Evolutionary conservation across 2,113 vertebrate species (phyloP), one percentile per base, ranked within the genome.

Genomic region (Passer montanus): DNA sequence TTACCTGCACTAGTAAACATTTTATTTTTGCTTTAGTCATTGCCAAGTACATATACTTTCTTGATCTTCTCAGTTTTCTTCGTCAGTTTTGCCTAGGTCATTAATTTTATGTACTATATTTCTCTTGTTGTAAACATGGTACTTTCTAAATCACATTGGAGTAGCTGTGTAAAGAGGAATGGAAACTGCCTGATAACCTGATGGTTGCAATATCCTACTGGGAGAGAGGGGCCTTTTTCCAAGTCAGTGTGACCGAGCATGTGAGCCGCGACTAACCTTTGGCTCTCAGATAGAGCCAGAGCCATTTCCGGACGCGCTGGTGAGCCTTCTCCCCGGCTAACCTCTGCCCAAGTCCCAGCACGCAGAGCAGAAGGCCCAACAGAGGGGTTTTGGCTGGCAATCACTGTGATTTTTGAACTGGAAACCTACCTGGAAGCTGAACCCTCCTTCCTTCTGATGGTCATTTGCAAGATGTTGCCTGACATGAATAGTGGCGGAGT

Each of bases 281-380:
- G 3, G 68, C 63, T 80, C 33, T 37, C 55, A 31, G 72, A 76
- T 22, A 44, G 0, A 86, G 37, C 26, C 70, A 46, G 46, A 58
- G 50, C 20, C 43, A 2, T 63, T 90, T 89, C 41, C 0, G 2
- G 49, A 41, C 0, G 0, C 1, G 1, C 9, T 73, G 46, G 11
- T 77, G 70, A 66, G 37, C 76, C 4, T 1, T 52, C 46, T 75
- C 22, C 43, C 13, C 0, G 0, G 6, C 21, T 77, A 31, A 74
- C 56, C 47, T 72, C 66, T 93, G 52, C 44, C 39, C 70, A 82
- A 47, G 18, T 30, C 35, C 52, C 69, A 89, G 69, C 47, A 85
- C 5, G 44, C 3, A 47, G 10, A 94, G 73, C 84, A 91, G 92
- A 97, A 93, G 77, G 69, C 44, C 73, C 55, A 89, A 5, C 44